Conservation (phyloP, 2,113 vertebrate genomes). For the Chrysochloris asiatica region DNA sequence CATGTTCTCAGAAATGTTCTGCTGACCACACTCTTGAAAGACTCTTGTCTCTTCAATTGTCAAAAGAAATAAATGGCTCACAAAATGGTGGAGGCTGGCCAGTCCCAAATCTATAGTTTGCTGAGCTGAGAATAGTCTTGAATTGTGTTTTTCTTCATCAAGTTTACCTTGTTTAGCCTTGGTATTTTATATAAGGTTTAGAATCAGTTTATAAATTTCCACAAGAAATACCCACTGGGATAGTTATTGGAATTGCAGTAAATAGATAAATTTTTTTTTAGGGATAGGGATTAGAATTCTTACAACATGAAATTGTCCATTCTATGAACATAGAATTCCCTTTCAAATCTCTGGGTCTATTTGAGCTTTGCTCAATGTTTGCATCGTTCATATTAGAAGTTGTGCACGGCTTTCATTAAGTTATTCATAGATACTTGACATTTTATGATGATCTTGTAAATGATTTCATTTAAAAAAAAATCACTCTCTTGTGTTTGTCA, state of each 20-base stretch:
- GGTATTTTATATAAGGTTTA: not conserved
- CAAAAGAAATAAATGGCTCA: no score
- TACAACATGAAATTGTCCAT: not conserved
- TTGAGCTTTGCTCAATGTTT: not conserved
- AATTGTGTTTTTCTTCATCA: not conserved
- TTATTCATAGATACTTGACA: not conserved
- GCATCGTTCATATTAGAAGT: not conserved
- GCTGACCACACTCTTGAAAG: no score
- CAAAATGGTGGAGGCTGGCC: no score
- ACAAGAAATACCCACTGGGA: not conserved
- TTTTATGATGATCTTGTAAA: not conserved
- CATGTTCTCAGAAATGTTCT: no score
- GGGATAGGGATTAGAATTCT: not conserved
- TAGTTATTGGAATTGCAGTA: not conserved
- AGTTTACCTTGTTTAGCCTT: not conserved
- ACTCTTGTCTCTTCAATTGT: no score
- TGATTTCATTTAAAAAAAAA: not conserved
- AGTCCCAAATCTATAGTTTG: no score
- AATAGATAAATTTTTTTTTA: not conserved
- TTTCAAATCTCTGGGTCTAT: not conserved
- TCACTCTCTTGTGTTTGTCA: not conserved
- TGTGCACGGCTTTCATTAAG: not conserved
- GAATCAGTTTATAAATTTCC: not conserved
- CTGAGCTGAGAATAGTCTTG: no score
- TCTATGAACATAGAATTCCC: not conserved